These are phyloP conservation scores for Ageneiosus marmoratus DNA, from an alignment of 2,113 vertebrate genomes.

Conservation along the genomic window DNA sequence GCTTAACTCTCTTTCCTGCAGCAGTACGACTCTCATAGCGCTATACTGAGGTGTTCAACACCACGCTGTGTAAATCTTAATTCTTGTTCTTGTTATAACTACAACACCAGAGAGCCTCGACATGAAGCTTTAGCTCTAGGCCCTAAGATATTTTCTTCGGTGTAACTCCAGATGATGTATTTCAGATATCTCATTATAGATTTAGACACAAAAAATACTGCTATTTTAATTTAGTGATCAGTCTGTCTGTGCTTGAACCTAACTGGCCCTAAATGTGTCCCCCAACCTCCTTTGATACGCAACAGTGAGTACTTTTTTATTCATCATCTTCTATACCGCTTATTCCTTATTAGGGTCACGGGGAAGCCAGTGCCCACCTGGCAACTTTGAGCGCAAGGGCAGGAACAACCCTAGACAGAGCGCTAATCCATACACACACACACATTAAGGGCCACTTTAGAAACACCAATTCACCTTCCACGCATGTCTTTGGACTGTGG, in stretches of 20 bases:
- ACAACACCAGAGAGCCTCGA: constrained; percentile 10
- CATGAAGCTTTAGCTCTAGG: not conserved
- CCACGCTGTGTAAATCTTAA: not conserved
- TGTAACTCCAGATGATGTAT: not conserved
- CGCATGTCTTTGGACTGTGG: too few species aligned
- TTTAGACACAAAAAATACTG: not conserved
- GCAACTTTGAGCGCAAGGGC: too few species aligned
- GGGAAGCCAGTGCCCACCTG: too few species aligned
- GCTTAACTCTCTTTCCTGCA: constrained; percentile 5
- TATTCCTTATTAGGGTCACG: too few species aligned
- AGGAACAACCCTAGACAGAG: too few species aligned
- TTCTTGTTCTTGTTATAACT: not conserved
- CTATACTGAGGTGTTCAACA: not conserved
- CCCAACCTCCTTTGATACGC: not conserved
- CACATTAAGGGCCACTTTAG: too few species aligned
- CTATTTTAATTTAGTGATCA: not conserved
- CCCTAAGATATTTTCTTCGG: not conserved
- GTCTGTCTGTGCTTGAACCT: not conserved
- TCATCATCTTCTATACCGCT: too few species aligned
- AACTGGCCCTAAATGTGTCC: not conserved
- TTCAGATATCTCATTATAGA: not conserved
- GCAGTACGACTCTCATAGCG: not conserved
- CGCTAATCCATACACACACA: too few species aligned
- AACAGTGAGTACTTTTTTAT: rapidly evolving
- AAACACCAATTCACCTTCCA: too few species aligned